A percentile compares a stretch with the other conserved stretches of the same genome.
These are phyloP conservation scores for Charina bottae DNA, from an alignment of 2,113 vertebrate genomes.

Conservation along the genomic window DNA sequence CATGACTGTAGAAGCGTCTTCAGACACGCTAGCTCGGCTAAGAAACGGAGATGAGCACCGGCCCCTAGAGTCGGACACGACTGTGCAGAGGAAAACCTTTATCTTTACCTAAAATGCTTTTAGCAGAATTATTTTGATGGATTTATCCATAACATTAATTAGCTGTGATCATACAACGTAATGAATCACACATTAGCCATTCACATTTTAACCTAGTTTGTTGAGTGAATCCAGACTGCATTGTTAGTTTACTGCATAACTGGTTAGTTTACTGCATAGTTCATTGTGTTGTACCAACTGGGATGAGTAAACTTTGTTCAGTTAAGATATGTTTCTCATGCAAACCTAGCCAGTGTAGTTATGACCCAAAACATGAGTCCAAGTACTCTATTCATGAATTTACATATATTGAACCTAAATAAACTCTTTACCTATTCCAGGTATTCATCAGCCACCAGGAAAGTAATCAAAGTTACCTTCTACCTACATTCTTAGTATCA, in stretches of 20 bases:
- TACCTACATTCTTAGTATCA: slow-evolving; percentile 38
- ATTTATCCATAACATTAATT: neutral
- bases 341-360: neutral
- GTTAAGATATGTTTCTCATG: neutral
- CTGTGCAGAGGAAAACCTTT: too few species aligned
- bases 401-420: neutral
- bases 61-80: too few species aligned
- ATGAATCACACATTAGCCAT: neutral
- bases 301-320: neutral
- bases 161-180: neutral
- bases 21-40: too few species aligned
- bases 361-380: neutral
- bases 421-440: neutral
- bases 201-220: neutral
- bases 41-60: too few species aligned
- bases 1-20: too few species aligned
- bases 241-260: too few species aligned
- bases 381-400: neutral
- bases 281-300: neutral
- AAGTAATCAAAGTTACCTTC: slow-evolving; percentile 33
- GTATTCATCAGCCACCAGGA: slow-evolving; percentile 24
- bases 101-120: neutral
- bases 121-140: neutral
- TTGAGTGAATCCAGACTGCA: neutral
- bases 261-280: too few species aligned